Evolutionary conservation across 2,888 invertebrate species (phyloP), one percentile per base, ranked within the genome.

Genomic region (Aporophyla lueneburgensis): DNA sequence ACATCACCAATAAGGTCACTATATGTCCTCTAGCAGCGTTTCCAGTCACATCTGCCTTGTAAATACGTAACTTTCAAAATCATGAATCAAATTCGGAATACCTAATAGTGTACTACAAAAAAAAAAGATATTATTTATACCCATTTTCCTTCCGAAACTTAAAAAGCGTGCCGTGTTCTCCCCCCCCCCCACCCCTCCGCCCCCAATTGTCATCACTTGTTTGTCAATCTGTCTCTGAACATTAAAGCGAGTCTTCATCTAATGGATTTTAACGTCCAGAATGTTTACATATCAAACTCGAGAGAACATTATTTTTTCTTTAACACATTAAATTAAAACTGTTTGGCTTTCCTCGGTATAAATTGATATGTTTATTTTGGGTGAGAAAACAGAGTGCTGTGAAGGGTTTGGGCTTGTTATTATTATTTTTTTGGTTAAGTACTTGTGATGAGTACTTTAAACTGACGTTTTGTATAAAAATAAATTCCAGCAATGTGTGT

Each of bases 191-290:
- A 21, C 40, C 67, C 62, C 10, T 27, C 40, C 63, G n/a, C 51
- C 78, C 78, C 73, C 71, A 69, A 69, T 74, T 78, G 84, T 83
- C 87, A 79, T 69, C 81, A 80, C 88, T 83, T 89, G 88, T 92
- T 93, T 93, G 94, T 94, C 94, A 91, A 92, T 89, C 88, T 86
- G 93, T 92, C 94, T 80, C 89, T 88, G 91, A 81, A 88, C 89
- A 84, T 88, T 89, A 89, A 89, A 89, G 86, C 87, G 74, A 78
- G 91, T 92, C 92, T 92, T 92, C 92, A 91, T 93, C 91, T 94
- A 94, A 93, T 94, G 94, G 94, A 93, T 93, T 90, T 92, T 86
- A 86, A 88, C 87, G 83, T 82, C 85, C 81, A 89, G 86, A 87
- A 88, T 93, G 93, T 93, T 93, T 93, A 93, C 89, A 88, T 81